Evolutionary conservation across 2,888 invertebrate species (phyloP).

Genomic region (Orgyia antiqua): DNA sequence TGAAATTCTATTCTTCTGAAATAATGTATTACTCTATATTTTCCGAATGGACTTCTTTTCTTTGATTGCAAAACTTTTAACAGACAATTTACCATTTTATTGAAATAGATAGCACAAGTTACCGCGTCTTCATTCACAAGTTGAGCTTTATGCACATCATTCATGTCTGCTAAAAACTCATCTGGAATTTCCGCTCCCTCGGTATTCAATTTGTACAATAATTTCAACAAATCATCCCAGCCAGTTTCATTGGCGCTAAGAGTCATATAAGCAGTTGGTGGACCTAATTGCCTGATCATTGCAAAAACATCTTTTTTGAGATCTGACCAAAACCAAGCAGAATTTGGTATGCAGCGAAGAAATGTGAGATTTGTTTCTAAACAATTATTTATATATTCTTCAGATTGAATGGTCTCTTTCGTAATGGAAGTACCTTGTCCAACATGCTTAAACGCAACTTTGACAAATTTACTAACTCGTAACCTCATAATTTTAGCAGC

Average conservation of each 20-base stretch:
- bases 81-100: slow-evolving; percentile 38
- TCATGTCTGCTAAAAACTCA: slow-evolving; percentile 10
- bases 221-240: slow-evolving; percentile 20
- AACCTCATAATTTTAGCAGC: background rate
- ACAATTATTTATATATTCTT: background rate
- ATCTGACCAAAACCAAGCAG: slow-evolving; percentile 39
- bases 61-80: slow-evolving; percentile 29
- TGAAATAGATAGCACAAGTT: slow-evolving; percentile 34
- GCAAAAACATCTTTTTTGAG: slow-evolving; percentile 46
- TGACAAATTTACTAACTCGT: background rate
- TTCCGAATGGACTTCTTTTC: slow-evolving; percentile 32
- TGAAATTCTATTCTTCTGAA: slow-evolving; percentile 31
- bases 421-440: background rate
- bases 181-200: background rate
- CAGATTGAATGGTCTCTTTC: background rate
- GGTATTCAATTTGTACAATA: background rate
- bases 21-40: slow-evolving; percentile 29
- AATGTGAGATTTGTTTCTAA: slow-evolving; percentile 31
- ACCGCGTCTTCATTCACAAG: slow-evolving; percentile 37
- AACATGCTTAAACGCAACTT: background rate
- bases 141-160: slow-evolving; percentile 20
- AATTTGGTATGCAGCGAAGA: slow-evolving; percentile 42
- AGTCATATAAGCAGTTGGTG: slow-evolving; percentile 45
- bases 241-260: slow-evolving; percentile 47
- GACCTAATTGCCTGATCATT: slow-evolving; percentile 46